These are phyloP conservation scores for Leucoptera coffeella DNA, from an alignment of 2,888 invertebrate species.

Conservation along the genomic window DNA sequence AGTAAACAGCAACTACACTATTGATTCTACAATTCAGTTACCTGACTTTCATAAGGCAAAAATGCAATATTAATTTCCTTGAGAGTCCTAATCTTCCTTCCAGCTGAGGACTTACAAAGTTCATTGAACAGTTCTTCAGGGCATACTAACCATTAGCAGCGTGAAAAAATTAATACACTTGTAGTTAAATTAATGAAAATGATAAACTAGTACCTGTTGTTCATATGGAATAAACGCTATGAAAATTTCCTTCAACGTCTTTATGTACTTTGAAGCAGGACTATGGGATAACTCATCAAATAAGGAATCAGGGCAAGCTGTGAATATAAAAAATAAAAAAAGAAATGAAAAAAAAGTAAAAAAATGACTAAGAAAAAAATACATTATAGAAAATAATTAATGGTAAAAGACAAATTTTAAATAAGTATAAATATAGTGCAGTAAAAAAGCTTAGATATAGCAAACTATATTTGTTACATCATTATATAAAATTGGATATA, in stretches of 20 bases:
- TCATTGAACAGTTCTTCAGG: constrained; percentile 97
- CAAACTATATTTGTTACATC: too few relatives aligned
- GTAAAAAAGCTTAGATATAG: too few relatives aligned
- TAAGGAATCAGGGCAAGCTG: constrained; percentile 84
- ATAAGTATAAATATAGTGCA: too few relatives aligned
- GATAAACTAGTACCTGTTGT: too few relatives aligned
- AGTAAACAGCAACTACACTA: too few relatives aligned
- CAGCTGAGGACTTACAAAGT: constrained; percentile 90
- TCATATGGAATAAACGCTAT: constrained; percentile 91
- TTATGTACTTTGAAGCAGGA: constrained; percentile 73
- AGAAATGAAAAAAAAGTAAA: constrained; percentile 7
- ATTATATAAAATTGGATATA: too few relatives aligned
- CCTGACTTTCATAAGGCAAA: constrained; percentile 96
- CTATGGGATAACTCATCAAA: constrained; percentile 80
- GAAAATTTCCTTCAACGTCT: constrained; percentile 93
- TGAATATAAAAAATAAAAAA: constrained; percentile 14
- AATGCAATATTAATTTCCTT: constrained; percentile 99
- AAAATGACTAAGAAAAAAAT: constrained; percentile 8
- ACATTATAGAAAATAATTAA: constrained; percentile 6
- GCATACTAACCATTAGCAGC: constrained; percentile 65
- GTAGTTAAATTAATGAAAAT: neutral
- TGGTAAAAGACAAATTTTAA: too few relatives aligned
- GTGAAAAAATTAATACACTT: constrained; percentile 12
- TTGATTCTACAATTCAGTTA: too few relatives aligned
- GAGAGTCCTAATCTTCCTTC: constrained; percentile 92